A percentile compares a stretch with the other conserved stretches of the same genome.
Evolutionary conservation across 2,888 invertebrate genomes (phyloP).

Genomic region (Cosmopolites sordidus): DNA sequence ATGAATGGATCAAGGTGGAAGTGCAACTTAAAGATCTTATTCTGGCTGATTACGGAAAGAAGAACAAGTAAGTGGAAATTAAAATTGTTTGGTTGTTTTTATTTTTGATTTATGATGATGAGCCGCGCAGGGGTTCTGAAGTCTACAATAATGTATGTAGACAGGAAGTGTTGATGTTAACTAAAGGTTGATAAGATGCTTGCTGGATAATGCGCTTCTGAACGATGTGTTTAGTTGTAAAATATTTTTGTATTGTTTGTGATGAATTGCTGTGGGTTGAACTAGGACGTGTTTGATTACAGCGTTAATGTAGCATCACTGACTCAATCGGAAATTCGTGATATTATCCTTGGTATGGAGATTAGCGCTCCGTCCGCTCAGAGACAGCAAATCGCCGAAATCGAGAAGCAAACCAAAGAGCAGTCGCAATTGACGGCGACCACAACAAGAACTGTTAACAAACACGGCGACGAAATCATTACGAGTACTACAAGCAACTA

Average conservation of each 20-base stretch:
- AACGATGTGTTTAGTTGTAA: not conserved
- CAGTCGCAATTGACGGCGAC: conserved; percentile 98
- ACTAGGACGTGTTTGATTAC: conserved; percentile 23
- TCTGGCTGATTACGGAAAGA: conserved; percentile 98
- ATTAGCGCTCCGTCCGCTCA: conserved; percentile 99
- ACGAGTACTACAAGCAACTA: conserved; percentile 99
- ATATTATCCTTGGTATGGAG: conserved; percentile 99
- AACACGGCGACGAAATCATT: conserved; percentile 87
- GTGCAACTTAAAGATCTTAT: conserved; percentile 97
- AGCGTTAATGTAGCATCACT: conserved; percentile 97
- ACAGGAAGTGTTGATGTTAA: conserved; percentile 23
- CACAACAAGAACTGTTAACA: conserved; percentile 87
- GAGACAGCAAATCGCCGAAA: conserved; percentile 98
- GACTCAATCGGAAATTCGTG: conserved; percentile 98
- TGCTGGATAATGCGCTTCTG: conserved; percentile 28
- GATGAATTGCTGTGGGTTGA: too few species aligned
- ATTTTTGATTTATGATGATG: conserved; percentile 31
- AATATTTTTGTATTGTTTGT: too few species aligned
- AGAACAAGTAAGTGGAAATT: conserved; percentile 76
- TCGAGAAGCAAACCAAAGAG: conserved; percentile 99
- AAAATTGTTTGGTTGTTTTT: not conserved
- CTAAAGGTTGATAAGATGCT: conserved; percentile 24
- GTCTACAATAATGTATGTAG: conserved; percentile 29
- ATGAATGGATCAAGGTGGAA: conserved; percentile 99
- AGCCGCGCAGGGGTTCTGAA: conserved; percentile 40